Conservation (phyloP, 2,888 invertebrate species). For the Drosophila macrospina region DNA sequence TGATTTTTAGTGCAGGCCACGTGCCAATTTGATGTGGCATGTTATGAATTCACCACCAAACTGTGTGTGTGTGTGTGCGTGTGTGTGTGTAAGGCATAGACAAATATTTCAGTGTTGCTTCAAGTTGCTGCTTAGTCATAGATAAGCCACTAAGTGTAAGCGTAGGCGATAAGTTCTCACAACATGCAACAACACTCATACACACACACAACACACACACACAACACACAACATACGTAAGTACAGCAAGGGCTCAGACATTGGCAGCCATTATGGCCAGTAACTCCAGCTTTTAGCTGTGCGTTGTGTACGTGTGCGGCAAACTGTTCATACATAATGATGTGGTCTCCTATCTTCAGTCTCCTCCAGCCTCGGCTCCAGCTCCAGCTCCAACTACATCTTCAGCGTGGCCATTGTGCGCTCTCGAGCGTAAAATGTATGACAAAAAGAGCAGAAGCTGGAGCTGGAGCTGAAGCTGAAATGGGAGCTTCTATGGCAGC, state of each 20-base stretch:
- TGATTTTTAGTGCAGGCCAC: slow-evolving; percentile 72
- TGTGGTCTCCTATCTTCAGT: slow-evolving; percentile 62
- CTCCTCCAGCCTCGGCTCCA: slow-evolving; percentile 1
- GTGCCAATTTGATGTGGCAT: slow-evolving; percentile 61
- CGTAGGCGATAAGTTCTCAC: slow-evolving; percentile 55
- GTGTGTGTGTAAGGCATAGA: slow-evolving; percentile 35
- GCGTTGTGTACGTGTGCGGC: slow-evolving; percentile 48
- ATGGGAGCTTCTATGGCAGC: slow-evolving; percentile 3
- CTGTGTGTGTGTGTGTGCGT: slow-evolving; percentile 20
- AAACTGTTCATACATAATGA: slow-evolving; percentile 59
- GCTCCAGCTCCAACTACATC: background rate
- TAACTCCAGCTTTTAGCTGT: slow-evolving; percentile 21
- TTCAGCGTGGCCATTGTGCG: slow-evolving; percentile 57
- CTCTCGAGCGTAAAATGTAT: slow-evolving; percentile 77
- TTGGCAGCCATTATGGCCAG: slow-evolving; percentile 45
- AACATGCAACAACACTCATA: slow-evolving; percentile 26
- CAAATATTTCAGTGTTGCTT: slow-evolving; percentile 61
- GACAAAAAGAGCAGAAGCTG: slow-evolving; percentile 67
- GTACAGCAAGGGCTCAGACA: slow-evolving; percentile 21
- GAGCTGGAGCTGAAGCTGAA: slow-evolving; percentile 12
- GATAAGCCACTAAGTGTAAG: slow-evolving; percentile 66
- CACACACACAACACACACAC: slow-evolving; percentile 16
- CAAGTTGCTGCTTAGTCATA: slow-evolving; percentile 61
- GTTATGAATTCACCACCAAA: slow-evolving; percentile 56
- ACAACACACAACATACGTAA: slow-evolving; percentile 8